Evolutionary conservation across 2,888 invertebrate species (phyloP), one percentile per base, ranked within the genome.

Genomic region (Tenthredo mesomela): DNA sequence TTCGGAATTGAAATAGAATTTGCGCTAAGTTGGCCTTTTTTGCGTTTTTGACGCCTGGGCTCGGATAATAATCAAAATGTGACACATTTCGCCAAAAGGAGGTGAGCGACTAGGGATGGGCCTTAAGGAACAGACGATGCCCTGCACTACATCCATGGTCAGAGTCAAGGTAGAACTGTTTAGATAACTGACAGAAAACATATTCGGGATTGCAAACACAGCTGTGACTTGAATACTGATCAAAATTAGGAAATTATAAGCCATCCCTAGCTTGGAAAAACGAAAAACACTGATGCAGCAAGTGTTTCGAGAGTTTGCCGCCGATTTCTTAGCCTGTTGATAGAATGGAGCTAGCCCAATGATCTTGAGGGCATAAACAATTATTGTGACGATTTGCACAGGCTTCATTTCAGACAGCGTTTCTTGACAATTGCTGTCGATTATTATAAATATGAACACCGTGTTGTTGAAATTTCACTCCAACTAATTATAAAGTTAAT

Each of bases 271-370:
- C 50, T 75, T 75, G 5, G 50, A 75, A 9, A 25, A 21, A 9
- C 50, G 25, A 6, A 50, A 47, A 18, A n/a, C 50, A n/a, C 50
- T 4, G 15, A 18, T 5, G n/a, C 47, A 9, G 18, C 18, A 25
- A 47, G 50, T 9, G 10, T 75, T 33, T 12, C 47, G 18, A 29
- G 29, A 15, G 29, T 50, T 75, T 50, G 21, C 18, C 0, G 40
- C 71, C 21, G 71, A 71, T 18, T 0, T 40, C n/a, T 40, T 37
- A 21, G 37, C 9, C 33, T 71, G 33, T 2, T 2, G 21, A 40
- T 40, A 71, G n/a, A 71, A 71, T 40, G 71, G 71, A 21, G 71
- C 71, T 1, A 71, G 71, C 9, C 71, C 71, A n/a, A 71, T 71
- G 21, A 71, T 71, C 40, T 71, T 71, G 37, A 71, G 21, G 37